Evolutionary conservation across 2,797 vertebrate species (phyloP).

Genomic region (Pipistrellus kuhlii): DNA sequence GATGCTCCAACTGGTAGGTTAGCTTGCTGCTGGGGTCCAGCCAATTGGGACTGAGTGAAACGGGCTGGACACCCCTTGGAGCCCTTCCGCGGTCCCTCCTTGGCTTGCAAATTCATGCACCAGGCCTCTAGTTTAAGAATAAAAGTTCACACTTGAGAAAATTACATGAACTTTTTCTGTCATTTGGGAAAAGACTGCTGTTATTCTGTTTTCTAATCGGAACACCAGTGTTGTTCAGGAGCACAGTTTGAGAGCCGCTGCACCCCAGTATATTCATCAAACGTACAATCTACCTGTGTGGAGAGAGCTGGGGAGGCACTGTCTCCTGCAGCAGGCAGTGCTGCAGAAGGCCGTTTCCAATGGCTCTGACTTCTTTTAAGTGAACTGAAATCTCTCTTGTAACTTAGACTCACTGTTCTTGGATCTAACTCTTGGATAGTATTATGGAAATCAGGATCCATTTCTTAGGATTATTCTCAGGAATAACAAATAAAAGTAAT

Average conservation of each 20-base stretch:
- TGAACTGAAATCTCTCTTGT: slow-evolving; percentile 44
- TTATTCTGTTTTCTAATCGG: background rate
- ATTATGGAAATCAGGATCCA: background rate
- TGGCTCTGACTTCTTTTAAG: background rate
- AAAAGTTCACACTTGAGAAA: slow-evolving; percentile 40
- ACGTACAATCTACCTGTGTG: background rate
- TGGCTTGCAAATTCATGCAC: too few relatives aligned
- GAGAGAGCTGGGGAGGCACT: background rate
- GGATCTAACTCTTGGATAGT: background rate
- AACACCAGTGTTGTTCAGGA: background rate
- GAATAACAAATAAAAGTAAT: slow-evolving; percentile 32
- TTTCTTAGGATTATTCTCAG: slow-evolving; percentile 46
- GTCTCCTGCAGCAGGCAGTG: background rate
- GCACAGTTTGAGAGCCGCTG: background rate
- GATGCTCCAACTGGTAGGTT: too few relatives aligned
- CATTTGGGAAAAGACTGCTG: background rate
- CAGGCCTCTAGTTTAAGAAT: background rate
- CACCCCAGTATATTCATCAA: background rate
- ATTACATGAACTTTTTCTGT: background rate
- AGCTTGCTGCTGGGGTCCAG: too few relatives aligned
- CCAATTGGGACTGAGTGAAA: too few relatives aligned
- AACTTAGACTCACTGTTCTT: background rate
- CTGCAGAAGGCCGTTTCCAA: background rate
- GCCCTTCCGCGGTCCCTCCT: too few relatives aligned
- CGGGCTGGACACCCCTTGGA: too few relatives aligned